Conservation (phyloP, 1,140 invertebrate genomes). For the Latrodectus geometricus region DNA sequence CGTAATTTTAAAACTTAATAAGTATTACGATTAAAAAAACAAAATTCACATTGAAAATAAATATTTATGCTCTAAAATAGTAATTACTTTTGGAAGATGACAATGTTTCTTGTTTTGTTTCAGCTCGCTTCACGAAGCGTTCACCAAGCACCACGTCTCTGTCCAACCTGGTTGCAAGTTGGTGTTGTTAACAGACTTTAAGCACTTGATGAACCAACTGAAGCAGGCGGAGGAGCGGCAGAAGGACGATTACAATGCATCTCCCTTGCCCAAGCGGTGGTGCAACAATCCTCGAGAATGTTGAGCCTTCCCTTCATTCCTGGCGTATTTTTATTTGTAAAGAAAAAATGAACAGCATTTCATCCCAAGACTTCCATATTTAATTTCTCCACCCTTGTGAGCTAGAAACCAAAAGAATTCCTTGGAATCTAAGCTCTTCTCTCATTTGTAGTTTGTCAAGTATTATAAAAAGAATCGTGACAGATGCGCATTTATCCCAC, state of each 20-base stretch:
- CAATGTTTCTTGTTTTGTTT: conserved; percentile 12
- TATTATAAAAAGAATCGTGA: no score
- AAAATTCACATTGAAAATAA: no score
- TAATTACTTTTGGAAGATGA: no score
- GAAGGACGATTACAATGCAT: conserved; percentile 19
- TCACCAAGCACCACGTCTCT: conserved; percentile 43
- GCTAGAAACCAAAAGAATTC: conserved; percentile 58
- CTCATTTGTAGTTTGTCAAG: conserved; percentile 29
- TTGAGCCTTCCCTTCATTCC: conserved; percentile 42
- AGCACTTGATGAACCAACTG: conserved; percentile 86
- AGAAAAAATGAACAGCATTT: not conserved
- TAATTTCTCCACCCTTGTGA: conserved; percentile 23
- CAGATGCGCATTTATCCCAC: conserved; percentile 49
- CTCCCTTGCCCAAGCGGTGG: conserved; percentile 46
- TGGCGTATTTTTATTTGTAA: conserved; percentile 22
- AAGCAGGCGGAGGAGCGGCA: conserved; percentile 76
- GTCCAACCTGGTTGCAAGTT: conserved; percentile 67
- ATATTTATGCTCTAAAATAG: no score
- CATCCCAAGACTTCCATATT: not conserved
- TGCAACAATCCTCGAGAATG: conserved; percentile 46
- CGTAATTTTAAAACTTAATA: no score
- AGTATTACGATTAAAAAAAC: no score
- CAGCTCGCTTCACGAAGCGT: conserved; percentile 51
- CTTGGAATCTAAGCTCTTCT: conserved; percentile 12
- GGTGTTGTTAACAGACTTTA: conserved; percentile 83